Evolutionary conservation across 2,113 vertebrate species (phyloP).

Genomic region (Alosa alosa): DNA sequence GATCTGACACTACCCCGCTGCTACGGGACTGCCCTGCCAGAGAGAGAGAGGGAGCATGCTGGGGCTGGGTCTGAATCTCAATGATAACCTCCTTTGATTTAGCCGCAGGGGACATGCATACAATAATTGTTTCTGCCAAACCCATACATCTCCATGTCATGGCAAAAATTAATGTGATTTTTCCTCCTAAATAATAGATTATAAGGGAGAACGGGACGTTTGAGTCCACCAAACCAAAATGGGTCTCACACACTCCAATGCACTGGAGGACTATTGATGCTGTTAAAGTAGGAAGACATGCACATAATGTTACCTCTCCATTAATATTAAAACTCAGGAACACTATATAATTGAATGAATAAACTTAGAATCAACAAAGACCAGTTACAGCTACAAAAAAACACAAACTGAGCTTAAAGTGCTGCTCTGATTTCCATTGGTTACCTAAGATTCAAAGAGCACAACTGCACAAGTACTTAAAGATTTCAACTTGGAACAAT

Average conservation of each 20-base stretch:
- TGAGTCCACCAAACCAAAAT: slow-evolving; percentile 40
- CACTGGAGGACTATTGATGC: not conserved
- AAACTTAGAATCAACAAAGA: not conserved
- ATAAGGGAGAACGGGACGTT: slow-evolving; percentile 55
- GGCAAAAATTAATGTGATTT: slow-evolving; percentile 80
- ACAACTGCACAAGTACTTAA: slow-evolving; percentile 89
- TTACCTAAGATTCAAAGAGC: slow-evolving; percentile 89
- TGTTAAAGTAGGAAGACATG: not conserved
- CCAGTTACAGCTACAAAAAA: slow-evolving; percentile 38
- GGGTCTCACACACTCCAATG: slow-evolving; percentile 17
- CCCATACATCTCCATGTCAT: slow-evolving; percentile 86
- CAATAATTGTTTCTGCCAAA: slow-evolving; percentile 89
- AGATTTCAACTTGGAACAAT: slow-evolving; percentile 87
- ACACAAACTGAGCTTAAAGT: slow-evolving; percentile 8
- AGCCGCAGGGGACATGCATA: slow-evolving; percentile 78
- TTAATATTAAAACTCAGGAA: not conserved
- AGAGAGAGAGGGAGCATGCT: slow-evolving; percentile 44
- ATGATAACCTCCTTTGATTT: slow-evolving; percentile 64
- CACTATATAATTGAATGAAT: not conserved
- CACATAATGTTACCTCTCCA: slow-evolving; percentile 27
- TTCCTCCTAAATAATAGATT: slow-evolving; percentile 88
- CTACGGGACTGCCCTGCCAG: slow-evolving; percentile 42
- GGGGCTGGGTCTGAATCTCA: slow-evolving; percentile 61
- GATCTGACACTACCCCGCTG: slow-evolving; percentile 62
- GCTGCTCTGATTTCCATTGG: slow-evolving; percentile 82